Evolutionary conservation across 1,140 invertebrate genomes (phyloP).

Genomic region (Papilio polyxenes): DNA sequence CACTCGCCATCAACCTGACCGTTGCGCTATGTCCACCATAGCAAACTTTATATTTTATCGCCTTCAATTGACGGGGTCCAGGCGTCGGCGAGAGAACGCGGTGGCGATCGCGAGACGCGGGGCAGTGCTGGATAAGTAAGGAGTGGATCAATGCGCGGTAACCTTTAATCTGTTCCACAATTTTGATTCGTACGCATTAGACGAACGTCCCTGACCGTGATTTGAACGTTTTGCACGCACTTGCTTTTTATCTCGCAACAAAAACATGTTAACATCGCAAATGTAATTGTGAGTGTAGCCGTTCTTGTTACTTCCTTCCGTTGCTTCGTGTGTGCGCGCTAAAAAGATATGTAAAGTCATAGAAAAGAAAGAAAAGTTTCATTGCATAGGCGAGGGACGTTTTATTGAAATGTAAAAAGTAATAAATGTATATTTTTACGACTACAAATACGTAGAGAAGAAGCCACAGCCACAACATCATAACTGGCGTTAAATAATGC

Average conservation of each 20-base stretch:
- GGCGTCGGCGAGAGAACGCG: too few species aligned
- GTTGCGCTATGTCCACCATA: too few species aligned
- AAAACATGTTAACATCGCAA: constrained; percentile 21
- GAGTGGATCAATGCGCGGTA: too few species aligned
- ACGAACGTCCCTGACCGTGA: not conserved
- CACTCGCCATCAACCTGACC: too few species aligned
- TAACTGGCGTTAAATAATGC: not conserved
- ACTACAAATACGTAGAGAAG: not conserved
- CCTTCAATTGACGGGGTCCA: too few species aligned
- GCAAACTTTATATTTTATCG: too few species aligned
- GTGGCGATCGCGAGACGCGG: too few species aligned
- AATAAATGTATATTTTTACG: not conserved
- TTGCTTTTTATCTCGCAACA: not conserved
- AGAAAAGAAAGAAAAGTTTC: not conserved
- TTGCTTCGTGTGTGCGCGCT: not conserved
- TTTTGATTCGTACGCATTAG: not conserved
- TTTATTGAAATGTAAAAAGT: too few species aligned
- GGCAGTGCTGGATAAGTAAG: too few species aligned
- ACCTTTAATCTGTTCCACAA: not conserved
- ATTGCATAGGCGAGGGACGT: not conserved
- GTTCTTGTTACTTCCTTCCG: not conserved
- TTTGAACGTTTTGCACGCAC: not conserved
- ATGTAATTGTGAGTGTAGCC: not conserved
- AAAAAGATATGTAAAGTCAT: not conserved
- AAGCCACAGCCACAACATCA: not conserved